These are phyloP conservation scores for Xenopus tropicalis DNA, from an alignment of 2,113 vertebrate species.

Conservation along the genomic window DNA sequence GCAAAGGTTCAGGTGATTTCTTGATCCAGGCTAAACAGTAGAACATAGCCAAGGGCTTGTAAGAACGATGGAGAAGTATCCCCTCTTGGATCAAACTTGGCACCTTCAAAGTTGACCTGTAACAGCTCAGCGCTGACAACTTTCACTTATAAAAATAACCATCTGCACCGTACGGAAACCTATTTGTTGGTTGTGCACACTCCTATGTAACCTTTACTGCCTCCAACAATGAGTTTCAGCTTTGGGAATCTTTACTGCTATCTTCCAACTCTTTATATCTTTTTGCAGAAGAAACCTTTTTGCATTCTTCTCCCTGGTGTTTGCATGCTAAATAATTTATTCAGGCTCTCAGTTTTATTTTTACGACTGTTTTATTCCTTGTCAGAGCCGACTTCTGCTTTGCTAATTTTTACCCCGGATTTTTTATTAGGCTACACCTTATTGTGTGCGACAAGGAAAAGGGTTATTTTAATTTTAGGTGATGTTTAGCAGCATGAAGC, in stretches of 20 bases:
- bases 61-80: slow-evolving; percentile 42
- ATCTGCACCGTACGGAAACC: slow-evolving; percentile 10
- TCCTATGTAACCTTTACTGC: slow-evolving; percentile 29
- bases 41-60: slow-evolving; percentile 39
- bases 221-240: slow-evolving; percentile 21
- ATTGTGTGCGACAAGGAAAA: slow-evolving; percentile 36
- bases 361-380: slow-evolving; percentile 24
- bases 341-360: slow-evolving; percentile 29
- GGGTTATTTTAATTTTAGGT: slow-evolving; percentile 45
- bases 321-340: slow-evolving; percentile 36
- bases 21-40: slow-evolving; percentile 40
- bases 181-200: slow-evolving; percentile 6
- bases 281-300: slow-evolving; percentile 19
- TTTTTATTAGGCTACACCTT: slow-evolving; percentile 40
- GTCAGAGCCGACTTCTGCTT: not conserved
- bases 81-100: slow-evolving; percentile 38
- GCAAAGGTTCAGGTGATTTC: slow-evolving; percentile 41
- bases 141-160: slow-evolving; percentile 36
- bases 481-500: slow-evolving; percentile 40
- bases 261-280: slow-evolving; percentile 19
- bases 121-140: slow-evolving; percentile 25
- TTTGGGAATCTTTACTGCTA: slow-evolving; percentile 19
- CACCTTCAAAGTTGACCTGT: slow-evolving; percentile 36
- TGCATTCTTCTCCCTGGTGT: slow-evolving; percentile 13
- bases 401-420: slow-evolving; percentile 30